Base-by-base conservation (phyloP, 2,113 vertebrate species). In the Pelodiscus sinensis region DNA sequence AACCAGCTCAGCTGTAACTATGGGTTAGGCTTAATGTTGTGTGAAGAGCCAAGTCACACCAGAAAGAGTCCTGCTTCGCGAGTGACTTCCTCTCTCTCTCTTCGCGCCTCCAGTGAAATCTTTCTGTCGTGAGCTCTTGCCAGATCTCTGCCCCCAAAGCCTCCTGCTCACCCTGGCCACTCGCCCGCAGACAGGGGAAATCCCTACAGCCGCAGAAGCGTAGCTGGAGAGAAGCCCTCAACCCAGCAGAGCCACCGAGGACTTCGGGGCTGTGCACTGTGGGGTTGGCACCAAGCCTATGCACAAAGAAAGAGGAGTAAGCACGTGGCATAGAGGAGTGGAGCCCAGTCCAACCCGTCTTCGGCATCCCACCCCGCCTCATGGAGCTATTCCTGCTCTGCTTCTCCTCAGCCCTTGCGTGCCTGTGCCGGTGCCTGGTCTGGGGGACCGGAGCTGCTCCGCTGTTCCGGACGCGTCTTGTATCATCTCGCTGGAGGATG, bases 11-110 rank as follows among this genome's bases (percentile, higher is more conserved):
- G 62, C 62, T 8, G 31, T 16, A 68, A 13, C 15, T 15, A 15
- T 29, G 60, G 14, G 29, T 62, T 62, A 62, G 14, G 60, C 87
- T 24, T 35, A 79, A 55, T 3, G 0, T 9, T 50, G 10, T 24
- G 54, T n/a, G 22, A 71, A 50, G 54, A 52, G 50, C 77, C 52
- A 29, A 75, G 50, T 56, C 38, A 21, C 62, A 31, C 14, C 7
- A 73, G 56, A 24, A 4, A 52, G 51, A 8, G 10, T n/a, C 8
- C 38, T 18, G 56, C 55, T 86, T 75, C 60, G 4, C 60, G 31
- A 31, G 3, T 31, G 60, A 31, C 29, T 65, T 35, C 25, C 18
- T 2, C 62, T 3, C 62, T 65, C 15, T 3, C 62, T 68, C 62
- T 68, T 68, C 62, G 15, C 62, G 31, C 62, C 31, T 68, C 29